Base-by-base conservation (phyloP, 2,888 invertebrate species). In the Tethea ocularis region DNA sequence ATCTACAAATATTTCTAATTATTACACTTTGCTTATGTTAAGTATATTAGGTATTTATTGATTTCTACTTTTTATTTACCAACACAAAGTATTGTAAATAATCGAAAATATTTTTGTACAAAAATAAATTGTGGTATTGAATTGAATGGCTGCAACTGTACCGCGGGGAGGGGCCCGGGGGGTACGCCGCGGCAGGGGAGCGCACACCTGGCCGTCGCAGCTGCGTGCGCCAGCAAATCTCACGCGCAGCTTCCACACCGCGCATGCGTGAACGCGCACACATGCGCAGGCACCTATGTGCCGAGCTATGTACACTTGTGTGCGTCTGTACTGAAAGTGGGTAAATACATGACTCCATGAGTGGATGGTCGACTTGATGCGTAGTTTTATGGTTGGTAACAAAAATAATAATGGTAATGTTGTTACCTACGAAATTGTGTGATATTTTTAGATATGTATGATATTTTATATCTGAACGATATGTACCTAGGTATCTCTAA, bases 131-230 rank as follows among this genome's bases (percentile, higher is more conserved):
- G 59, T 57, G 60, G 61, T 56, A 56, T 51, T 57, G 41, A 51
- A 22, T 52, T 5, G 58, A 57, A 1, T 52, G 38, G 11, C 26
- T 54, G 13, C 74, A 83, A 73, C 57, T 67, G 85, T 89, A 89
- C 87, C 63, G 59, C 72, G 77, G 75, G 78, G 79, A 74, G 78
- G 82, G 77, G 77, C 67, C 64, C 74, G 80, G 77, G 83, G 83
- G 80, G 77, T 67, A 75, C 68, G 66, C 62, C 70, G 71, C 70
- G 76, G 78, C 75, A 80, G 83, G 85, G 82, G 78, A 78, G 80
- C 86, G 91, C 90, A 86, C 92, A 92, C 92, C 91, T 91, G 92
- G 91, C 78, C 84, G 83, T 78, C 90, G 91, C 92, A 91, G 91
- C 91, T 91, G 91, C 91, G 89, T 83, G 77, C 83, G 80, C 84